These are phyloP conservation scores for Hyposoter didymator DNA, from an alignment of 2,888 invertebrate species.

Conservation along the genomic window DNA sequence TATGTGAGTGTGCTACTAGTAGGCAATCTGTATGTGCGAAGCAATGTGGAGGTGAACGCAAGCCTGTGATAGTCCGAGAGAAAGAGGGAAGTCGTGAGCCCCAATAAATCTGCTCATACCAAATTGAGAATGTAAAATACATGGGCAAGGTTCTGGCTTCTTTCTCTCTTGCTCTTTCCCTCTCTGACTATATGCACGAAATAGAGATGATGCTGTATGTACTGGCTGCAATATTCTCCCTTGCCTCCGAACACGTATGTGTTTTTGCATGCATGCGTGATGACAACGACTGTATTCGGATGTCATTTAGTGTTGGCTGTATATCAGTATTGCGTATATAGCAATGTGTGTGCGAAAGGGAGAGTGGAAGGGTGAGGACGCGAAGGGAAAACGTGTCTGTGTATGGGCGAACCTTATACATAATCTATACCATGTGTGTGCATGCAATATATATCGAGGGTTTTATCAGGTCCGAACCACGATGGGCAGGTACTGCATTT, in stretches of 20 bases:
- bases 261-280: slow-evolving; percentile 66
- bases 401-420: slow-evolving; percentile 9
- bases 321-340: slow-evolving; percentile 19
- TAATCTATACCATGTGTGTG: slow-evolving; percentile 25
- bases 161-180: slow-evolving; percentile 39
- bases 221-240: slow-evolving; percentile 60
- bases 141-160: slow-evolving; percentile 71
- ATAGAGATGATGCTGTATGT: slow-evolving; percentile 71
- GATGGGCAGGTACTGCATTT: slow-evolving; percentile 77
- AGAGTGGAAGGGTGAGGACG: slow-evolving; percentile 36
- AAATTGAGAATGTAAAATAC: slow-evolving; percentile 83
- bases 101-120: slow-evolving; percentile 81
- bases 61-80: slow-evolving; percentile 37
- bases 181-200: slow-evolving; percentile 46
- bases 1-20: slow-evolving; percentile 1
- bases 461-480: slow-evolving; percentile 79
- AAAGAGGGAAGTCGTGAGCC: slow-evolving; percentile 69
- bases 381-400: slow-evolving; percentile 44
- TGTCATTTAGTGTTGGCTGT: slow-evolving; percentile 46
- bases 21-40: slow-evolving; percentile 50
- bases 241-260: slow-evolving; percentile 41
- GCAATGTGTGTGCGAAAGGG: slow-evolving; percentile 47
- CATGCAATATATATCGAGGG: slow-evolving; percentile 64
- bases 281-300: slow-evolving; percentile 59
- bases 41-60: slow-evolving; percentile 51